These are phyloP conservation scores for Notarius lentiginosus DNA, from an alignment of 2,113 vertebrate genomes.

Conservation along the genomic window DNA sequence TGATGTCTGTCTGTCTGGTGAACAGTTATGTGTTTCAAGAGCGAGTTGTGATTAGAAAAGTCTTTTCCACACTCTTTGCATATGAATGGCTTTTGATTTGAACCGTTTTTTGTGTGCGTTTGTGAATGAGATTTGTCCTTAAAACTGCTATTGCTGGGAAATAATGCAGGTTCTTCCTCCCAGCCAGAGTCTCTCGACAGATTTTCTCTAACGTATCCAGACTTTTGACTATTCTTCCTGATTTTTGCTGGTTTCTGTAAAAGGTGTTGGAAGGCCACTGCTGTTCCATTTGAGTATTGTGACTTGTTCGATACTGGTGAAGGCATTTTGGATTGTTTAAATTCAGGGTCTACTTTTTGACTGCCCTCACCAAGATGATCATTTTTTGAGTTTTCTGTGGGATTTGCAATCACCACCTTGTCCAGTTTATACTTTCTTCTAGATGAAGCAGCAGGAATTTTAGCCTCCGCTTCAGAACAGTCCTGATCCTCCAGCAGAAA, in stretches of 20 bases:
- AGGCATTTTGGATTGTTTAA: slow-evolving; percentile 77
- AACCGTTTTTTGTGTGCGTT: slow-evolving; percentile 91
- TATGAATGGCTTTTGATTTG: slow-evolving; percentile 89
- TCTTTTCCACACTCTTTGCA: slow-evolving; percentile 90
- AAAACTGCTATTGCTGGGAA: slow-evolving; percentile 90
- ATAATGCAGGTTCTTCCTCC: slow-evolving; percentile 81
- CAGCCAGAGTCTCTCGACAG: slow-evolving; percentile 78
- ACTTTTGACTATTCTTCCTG: slow-evolving; percentile 74
- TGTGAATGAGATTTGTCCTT: slow-evolving; percentile 89
- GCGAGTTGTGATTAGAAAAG: slow-evolving; percentile 87
- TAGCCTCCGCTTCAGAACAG: slow-evolving; percentile 78
- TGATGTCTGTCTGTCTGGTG: slow-evolving; percentile 85
- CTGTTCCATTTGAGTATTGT: slow-evolving; percentile 78
- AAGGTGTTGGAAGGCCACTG: slow-evolving; percentile 85
- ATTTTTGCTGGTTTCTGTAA: slow-evolving; percentile 80
- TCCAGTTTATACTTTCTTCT: slow-evolving; percentile 94
- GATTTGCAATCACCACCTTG: slow-evolving; percentile 90
- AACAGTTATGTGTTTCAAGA: slow-evolving; percentile 91
- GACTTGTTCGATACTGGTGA: slow-evolving; percentile 76
- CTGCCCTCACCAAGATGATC: slow-evolving; percentile 75
- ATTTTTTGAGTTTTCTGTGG: slow-evolving; percentile 83
- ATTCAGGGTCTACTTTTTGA: slow-evolving; percentile 66
- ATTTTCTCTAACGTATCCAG: slow-evolving; percentile 76
- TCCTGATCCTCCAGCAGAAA: slow-evolving; percentile 87
- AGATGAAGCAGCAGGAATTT: slow-evolving; percentile 67